Percentiles rank a stretch among this genome's conserved stretches.
Evolutionary conservation across 2,888 invertebrate genomes (phyloP).

Genomic region (Temnothorax rugatulus): DNA sequence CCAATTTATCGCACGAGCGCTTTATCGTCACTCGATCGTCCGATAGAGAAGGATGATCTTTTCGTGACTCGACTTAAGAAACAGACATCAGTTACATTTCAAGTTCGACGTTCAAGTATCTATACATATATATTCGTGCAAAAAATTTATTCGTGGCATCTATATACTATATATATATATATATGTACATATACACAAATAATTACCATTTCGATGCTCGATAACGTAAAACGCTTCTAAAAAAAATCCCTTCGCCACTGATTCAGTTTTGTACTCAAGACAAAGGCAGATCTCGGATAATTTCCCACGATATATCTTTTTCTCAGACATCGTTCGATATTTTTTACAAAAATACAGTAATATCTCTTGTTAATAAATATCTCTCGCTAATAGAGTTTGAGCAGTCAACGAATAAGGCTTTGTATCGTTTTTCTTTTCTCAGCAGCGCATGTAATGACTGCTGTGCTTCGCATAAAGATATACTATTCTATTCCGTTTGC

Average conservation of each 20-base stretch:
- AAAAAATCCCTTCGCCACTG: conserved; percentile 31
- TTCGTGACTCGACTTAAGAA: conserved; percentile 11
- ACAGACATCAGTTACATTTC: conserved; percentile 6
- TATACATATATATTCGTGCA: conserved; percentile 27
- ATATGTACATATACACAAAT: conserved; percentile 46
- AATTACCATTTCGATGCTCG: conserved; percentile 58
- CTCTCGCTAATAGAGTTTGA: conserved; percentile 73
- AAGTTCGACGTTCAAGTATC: neutral
- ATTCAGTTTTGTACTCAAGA: conserved; percentile 72
- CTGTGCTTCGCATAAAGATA: conserved; percentile 46
- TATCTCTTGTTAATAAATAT: conserved; percentile 79
- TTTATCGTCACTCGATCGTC: neutral
- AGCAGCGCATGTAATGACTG: conserved; percentile 41
- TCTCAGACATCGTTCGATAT: conserved; percentile 62
- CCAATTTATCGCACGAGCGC: conserved; percentile 3
- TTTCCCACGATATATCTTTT: conserved; percentile 46
- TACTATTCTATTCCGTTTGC: conserved; percentile 4
- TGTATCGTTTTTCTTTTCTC: conserved; percentile 59
- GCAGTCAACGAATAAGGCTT: conserved; percentile 78
- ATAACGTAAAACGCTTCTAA: conserved; percentile 53
- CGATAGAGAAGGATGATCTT: neutral
- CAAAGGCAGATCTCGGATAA: conserved; percentile 69
- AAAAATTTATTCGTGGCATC: neutral
- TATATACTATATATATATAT: conserved; percentile 2
- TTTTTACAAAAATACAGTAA: conserved; percentile 82